Conservation (phyloP, 2,113 vertebrate species). For the Mesitornis unicolor region DNA sequence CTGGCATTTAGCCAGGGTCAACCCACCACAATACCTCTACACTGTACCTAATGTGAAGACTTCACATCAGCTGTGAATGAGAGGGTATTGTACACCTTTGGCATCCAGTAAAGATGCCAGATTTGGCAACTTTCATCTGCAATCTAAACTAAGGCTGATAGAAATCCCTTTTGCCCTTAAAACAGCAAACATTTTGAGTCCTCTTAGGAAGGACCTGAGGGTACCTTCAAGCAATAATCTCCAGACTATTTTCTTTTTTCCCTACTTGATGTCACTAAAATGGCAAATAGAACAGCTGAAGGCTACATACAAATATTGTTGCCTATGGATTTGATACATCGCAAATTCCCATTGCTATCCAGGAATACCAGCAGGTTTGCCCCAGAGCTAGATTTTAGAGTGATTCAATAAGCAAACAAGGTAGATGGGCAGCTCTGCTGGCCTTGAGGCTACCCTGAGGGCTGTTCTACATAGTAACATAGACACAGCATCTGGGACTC, state of each 20-base stretch:
- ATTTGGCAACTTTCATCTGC: no score
- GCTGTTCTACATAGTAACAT: neutral
- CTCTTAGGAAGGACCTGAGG: neutral
- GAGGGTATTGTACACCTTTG: neutral
- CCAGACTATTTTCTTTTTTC: neutral
- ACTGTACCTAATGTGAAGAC: neutral
- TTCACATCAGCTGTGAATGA: neutral
- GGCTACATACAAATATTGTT: neutral
- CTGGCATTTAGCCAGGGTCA: no score
- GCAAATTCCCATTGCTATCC: neutral
- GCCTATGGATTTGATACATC: neutral
- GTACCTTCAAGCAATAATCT: neutral
- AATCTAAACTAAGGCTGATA: neutral
- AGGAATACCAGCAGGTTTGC: neutral
- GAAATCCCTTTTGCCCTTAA: neutral
- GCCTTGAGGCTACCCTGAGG: slow-evolving; percentile 12
- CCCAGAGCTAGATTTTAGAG: neutral
- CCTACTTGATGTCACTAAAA: slow-evolving; percentile 1
- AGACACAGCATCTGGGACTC: neutral
- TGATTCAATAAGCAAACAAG: neutral
- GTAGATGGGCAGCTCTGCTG: neutral
- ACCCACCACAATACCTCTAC: no score
- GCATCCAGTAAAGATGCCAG: no score
- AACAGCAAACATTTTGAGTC: neutral
- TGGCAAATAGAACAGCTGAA: neutral